Evolutionary conservation across 2,113 vertebrate species (phyloP).

Genomic region (Bubo scandiacus): DNA sequence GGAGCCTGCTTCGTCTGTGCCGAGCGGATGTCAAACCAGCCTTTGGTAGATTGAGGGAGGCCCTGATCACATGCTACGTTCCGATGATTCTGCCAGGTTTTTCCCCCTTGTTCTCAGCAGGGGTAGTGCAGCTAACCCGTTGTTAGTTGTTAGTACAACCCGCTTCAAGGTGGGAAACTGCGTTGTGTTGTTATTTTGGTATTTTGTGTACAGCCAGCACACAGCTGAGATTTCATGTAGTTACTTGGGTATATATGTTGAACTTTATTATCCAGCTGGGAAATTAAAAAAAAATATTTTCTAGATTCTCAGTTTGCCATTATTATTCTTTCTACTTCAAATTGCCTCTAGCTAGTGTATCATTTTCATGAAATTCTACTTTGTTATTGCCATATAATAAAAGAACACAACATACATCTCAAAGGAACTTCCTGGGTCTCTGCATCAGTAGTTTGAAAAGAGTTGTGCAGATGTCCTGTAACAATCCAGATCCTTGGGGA

Average conservation of each 20-base stretch:
- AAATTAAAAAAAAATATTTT: neutral
- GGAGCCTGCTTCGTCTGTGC: neutral
- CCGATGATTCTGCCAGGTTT: neutral
- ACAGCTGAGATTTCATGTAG: neutral
- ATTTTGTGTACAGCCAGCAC: neutral
- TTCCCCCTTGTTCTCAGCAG: neutral
- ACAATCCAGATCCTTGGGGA: neutral
- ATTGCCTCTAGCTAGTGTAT: neutral
- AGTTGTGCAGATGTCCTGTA: neutral
- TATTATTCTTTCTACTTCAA: neutral
- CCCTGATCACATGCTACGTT: accelerated
- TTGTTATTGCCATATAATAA: neutral
- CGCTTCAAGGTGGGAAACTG: neutral
- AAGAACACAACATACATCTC: neutral
- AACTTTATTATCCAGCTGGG: neutral
- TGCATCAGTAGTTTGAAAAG: neutral
- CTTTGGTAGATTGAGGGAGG: neutral
- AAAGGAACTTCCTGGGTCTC: neutral
- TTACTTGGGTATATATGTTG: neutral
- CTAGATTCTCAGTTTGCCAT: neutral
- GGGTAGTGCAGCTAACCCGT: neutral
- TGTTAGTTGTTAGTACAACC: neutral
- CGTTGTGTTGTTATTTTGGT: neutral
- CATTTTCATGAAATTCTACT: neutral
- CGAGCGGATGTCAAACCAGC: neutral